phyloP scores from a whole-genome alignment of 2,888 invertebrate genomes.

The Parelbella ahira region DNA sequence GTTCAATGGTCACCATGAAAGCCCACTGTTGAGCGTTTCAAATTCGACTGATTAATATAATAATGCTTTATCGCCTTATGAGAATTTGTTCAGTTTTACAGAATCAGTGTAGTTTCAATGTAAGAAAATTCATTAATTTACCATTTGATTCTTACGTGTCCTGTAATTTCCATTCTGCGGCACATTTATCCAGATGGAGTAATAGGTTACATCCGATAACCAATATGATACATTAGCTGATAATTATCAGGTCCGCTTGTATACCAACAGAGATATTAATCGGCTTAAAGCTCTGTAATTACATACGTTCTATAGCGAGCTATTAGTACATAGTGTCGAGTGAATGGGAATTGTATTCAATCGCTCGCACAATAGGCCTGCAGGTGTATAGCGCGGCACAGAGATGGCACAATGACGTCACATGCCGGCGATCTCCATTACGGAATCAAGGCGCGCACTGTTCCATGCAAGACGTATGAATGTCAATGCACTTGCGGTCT shows the following conservation, averaged over 20 bases:
- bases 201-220: constrained; percentile 11
- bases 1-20: too few relatives aligned
- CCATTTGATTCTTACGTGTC: too few relatives aligned
- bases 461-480: constrained; percentile 32
- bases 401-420: constrained; percentile 36
- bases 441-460: constrained; percentile 35
- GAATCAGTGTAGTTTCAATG: too few relatives aligned
- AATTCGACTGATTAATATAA: too few relatives aligned
- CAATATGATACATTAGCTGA: constrained; percentile 24
- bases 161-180: too few relatives aligned
- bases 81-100: too few relatives aligned
- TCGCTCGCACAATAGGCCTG: constrained; percentile 53
- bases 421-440: constrained; percentile 39
- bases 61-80: too few relatives aligned
- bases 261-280: constrained; percentile 46
- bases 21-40: too few relatives aligned
- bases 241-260: constrained; percentile 34
- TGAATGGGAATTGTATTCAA: constrained; percentile 62
- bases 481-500: constrained; percentile 30
- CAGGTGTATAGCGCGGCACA: constrained; percentile 31
- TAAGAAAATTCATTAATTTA: too few relatives aligned
- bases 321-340: constrained; percentile 33
- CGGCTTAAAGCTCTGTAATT: constrained; percentile 52
- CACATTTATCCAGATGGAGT: too few relatives aligned
- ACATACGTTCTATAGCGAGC: constrained; percentile 36